Conservation (phyloP, 1,140 invertebrate genomes). For the Anoplolepis gracilipes region DNA sequence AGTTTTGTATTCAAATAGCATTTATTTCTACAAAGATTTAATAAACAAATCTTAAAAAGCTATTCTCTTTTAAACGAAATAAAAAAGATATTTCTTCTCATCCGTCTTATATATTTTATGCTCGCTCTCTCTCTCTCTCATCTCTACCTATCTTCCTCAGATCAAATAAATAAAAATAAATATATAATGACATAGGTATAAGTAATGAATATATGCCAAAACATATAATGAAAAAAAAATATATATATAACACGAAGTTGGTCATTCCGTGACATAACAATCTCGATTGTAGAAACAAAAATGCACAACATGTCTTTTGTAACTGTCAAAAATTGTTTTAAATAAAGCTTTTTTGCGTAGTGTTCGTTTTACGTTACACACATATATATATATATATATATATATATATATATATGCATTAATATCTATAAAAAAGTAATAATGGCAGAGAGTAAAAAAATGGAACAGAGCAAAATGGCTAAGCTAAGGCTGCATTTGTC, state of each 20-base stretch:
- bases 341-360: not conserved
- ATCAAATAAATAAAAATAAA: not conserved
- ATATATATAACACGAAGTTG: slow-evolving; percentile 26
- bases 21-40: slow-evolving; percentile 34
- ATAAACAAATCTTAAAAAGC: not conserved
- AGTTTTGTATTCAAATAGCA: slow-evolving; percentile 27
- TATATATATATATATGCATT: not conserved
- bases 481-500: not conserved
- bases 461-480: no score
- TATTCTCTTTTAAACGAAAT: not conserved
- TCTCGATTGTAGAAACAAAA: slow-evolving; percentile 30
- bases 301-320: not conserved
- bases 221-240: not conserved
- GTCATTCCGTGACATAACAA: not conserved
- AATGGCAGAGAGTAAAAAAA: not conserved
- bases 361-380: not conserved
- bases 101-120: not conserved
- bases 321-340: slow-evolving; percentile 19
- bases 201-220: no score
- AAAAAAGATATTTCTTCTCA: not conserved
- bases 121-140: not conserved
- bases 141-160: not conserved
- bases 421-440: not conserved
- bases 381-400: no score
- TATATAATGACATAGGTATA: no score